Evolutionary conservation across 1,140 invertebrate species (phyloP).

Genomic region (Neuroterus valhalla): DNA sequence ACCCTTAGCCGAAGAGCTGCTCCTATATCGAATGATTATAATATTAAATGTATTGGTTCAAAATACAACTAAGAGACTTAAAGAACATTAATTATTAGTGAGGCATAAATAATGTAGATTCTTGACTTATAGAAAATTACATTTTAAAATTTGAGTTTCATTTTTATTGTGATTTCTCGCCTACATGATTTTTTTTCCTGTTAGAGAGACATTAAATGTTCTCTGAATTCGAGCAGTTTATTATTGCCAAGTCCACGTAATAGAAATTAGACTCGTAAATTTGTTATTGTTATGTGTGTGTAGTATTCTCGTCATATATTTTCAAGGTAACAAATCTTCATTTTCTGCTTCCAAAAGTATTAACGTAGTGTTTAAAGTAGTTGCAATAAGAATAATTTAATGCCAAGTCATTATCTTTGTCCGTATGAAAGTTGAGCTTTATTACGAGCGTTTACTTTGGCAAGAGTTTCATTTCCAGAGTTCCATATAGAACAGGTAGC

Average conservation of each 20-base stretch:
- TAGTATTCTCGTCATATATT: constrained; percentile 19
- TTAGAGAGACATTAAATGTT: too few species aligned
- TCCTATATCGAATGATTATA: too few species aligned
- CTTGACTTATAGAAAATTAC: too few species aligned
- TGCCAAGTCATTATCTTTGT: constrained; percentile 16
- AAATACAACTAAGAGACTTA: too few species aligned
- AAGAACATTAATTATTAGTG: too few species aligned
- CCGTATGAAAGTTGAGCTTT: constrained; percentile 21
- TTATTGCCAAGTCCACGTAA: constrained; percentile 7
- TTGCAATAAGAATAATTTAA: constrained; percentile 29
- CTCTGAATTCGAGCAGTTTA: neutral
- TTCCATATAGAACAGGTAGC: constrained; percentile 6
- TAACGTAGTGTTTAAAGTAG: constrained; percentile 28
- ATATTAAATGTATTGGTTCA: too few species aligned
- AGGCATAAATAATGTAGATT: too few species aligned
- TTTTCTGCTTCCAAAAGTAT: constrained; percentile 17
- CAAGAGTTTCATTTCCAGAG: constrained; percentile 18
- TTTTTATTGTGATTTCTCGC: too few species aligned
- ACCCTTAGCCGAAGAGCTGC: too few species aligned
- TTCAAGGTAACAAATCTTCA: constrained; percentile 23
- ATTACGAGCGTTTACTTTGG: constrained; percentile 24
- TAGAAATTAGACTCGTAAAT: neutral
- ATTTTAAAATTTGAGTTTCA: too few species aligned
- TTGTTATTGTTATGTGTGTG: neutral
- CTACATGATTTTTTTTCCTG: too few species aligned